Base-by-base conservation (phyloP, 2,888 invertebrate genomes). In the Tortrix viridana region DNA sequence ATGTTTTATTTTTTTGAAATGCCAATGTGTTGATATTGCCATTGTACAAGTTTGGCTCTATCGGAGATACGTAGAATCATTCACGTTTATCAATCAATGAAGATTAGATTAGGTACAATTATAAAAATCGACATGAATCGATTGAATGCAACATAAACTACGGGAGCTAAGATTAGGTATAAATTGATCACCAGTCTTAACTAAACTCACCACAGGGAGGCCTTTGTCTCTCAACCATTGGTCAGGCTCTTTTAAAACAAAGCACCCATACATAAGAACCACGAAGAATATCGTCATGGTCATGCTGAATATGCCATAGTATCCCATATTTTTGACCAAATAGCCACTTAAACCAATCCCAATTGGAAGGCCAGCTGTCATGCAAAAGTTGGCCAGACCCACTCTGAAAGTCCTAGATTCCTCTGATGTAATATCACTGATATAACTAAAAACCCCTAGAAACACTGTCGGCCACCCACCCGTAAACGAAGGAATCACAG, bases 191-290 rank as follows among this genome's bases (percentile, higher is more conserved):
- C 7, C 26, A 32, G 46, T 60, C 54, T 48, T 32, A n/a, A n/a
- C n/a, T n/a, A 5, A 61, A 88, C 90, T 86, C 75, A 91, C 90
- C 70, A 77, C 77, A 12, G 86, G 82, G 1, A 80, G 60, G 20
- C 87, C 89, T 73, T 81, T 87, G 1, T 84, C 81, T 57, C 69
- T 72, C 0, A 90, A 79, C 74, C 85, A 82, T 3, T 81, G 69
- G 43, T 93, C 93, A 19, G 94, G 93, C 75, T 97, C 97, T 62
- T 95, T 93, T 67, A 97, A 92, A 59, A 93, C 93, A 65, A 94
- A 93, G 48, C 94, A 88, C 0, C 96, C 96, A 71, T 97, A 97
- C 44, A 94, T 75, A 56, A 97, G 93, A 44, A 96, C 94, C 47
- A 96, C 74, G 5, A 95, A 71, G 52, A 94, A 88, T 72, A 90